Base-by-base conservation (phyloP, 2,888 invertebrate genomes). In the Trissonchulus latispiculum region DNA sequence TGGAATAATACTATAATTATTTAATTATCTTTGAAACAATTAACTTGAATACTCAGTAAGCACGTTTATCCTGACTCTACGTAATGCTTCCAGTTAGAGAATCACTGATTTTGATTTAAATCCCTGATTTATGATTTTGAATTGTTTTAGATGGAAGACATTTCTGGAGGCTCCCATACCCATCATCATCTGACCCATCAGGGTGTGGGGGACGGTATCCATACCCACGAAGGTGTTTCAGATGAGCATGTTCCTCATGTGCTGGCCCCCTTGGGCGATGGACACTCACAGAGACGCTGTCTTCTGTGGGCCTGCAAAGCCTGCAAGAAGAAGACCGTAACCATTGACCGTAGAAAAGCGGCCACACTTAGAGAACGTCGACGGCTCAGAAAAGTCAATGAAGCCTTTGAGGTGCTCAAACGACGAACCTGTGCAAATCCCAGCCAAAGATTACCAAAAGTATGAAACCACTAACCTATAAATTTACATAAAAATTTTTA, bases 391-490 rank as follows among this genome's bases (percentile, higher is more conserved):
- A 96, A 97, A 89, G 95, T 95, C 69, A 99, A 99, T 84, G 97
- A 99, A 84, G 97, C 97, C 0, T 99, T 97, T 84, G 97, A 99
- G 85, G 89, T 93, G 76, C 86, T 99, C 61, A 92, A 97, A 81
- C 88, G 92, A 80, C 86, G 96, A 73, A 95, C 97, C 0, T 91
- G 95, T 80, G 91, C 93, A 74, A 94, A 93, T 86, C 96, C 96
- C 0, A 95, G 93, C 81, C 97, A 97, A 80, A 87, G 97, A 72
- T 87, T 99, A 79, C 96, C 97, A 0, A 99, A 99, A 87, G 77
- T 79, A n/a, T n/a, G n/a, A n/a, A n/a, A n/a, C n/a, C n/a, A n/a
- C n/a, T n/a, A n/a, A n/a, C n/a, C n/a, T n/a, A n/a, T n/a, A n/a
- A n/a, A n/a, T n/a, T n/a, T n/a, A n/a, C n/a, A n/a, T n/a, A n/a